phyloP scores from a whole-genome alignment of 2,113 vertebrate species.

The Athene noctua region DNA sequence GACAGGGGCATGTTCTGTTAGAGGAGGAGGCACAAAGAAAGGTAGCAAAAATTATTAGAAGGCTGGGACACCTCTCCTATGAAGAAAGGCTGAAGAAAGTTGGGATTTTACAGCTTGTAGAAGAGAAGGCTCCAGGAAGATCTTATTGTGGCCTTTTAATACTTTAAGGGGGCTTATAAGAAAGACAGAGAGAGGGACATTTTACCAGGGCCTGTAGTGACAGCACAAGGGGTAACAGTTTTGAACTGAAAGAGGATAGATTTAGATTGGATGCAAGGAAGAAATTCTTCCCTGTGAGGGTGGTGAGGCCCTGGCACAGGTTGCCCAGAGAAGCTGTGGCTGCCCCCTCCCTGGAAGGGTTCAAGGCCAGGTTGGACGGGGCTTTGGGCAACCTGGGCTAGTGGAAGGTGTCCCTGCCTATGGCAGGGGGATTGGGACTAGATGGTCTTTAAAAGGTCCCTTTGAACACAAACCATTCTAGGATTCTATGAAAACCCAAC shows the following conservation, averaged over 20 bases:
- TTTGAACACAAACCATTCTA: not conserved
- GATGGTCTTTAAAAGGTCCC: not conserved
- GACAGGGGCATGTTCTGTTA: not conserved
- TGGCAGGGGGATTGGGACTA: not conserved
- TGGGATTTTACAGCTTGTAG: not conserved
- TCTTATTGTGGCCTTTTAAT: not conserved
- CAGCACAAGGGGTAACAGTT: not conserved
- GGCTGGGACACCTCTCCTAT: not conserved
- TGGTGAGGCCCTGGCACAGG: not conserved
- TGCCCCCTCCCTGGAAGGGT: not conserved
- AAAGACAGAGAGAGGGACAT: not conserved
- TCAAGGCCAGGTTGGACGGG: not conserved
- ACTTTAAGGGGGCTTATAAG: not conserved
- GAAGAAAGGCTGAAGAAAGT: not conserved
- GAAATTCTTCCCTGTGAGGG: not conserved
- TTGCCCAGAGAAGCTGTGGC: not conserved
- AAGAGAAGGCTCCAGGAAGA: not conserved
- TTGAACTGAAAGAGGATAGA: not conserved
- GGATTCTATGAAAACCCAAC: not conserved
- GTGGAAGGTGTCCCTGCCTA: not conserved
- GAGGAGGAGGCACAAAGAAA: not conserved
- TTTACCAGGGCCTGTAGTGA: not conserved
- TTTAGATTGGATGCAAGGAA: not conserved
- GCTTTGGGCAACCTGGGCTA: not conserved
- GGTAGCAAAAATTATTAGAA: not conserved